Evolutionary conservation across 2,888 invertebrate species (phyloP), one percentile per base, ranked within the genome.

Genomic region (Lypha dubia): DNA sequence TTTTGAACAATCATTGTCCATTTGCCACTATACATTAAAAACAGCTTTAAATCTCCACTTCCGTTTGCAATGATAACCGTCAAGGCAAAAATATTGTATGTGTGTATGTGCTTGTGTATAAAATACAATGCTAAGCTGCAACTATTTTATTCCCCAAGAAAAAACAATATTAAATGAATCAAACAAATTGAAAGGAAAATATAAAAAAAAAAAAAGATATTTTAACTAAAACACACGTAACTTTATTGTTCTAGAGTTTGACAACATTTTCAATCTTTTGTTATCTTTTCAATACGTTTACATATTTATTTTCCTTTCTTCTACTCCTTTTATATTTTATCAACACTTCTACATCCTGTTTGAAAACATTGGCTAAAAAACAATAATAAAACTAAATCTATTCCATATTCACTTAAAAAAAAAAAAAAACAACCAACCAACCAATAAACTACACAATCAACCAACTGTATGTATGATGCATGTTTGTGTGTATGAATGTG

Each of bases 191-290:
- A 79, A 79, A 79, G 65, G 41, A 73, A 65, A 73, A 79, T 58
- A 65, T 15, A 71, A 38, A 58, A 73, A 17, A 3, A 24, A 51
- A 70, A 53, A 28, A 22, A 75, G 44, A 46, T 38, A 17, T 65
- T 79, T 71, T 41, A 65, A 65, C 86, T 87, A 85, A 80, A 74
- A 77, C 87, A 86, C 87, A 89, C 87, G 88, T 88, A 87, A 87
- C 87, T 88, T 89, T 87, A 88, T 90, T 88, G 87, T 86, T 85
- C 82, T 76, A 41, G 20, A 58, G 49, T 71, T 82, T 75, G 75
- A 76, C 88, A 87, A 87, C 88, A 89, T 89, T 67, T 84, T 88
- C 73, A 71, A 77, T 79, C 81, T 80, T 81, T 85, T 85, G 73
- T 81, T 82, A 41, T 83, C 71, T 88, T 88, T 88, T 88, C 87